Evolutionary conservation across 1,140 invertebrate genomes (phyloP), one percentile per base, ranked within the genome.

Genomic region (Bombus polaris): DNA sequence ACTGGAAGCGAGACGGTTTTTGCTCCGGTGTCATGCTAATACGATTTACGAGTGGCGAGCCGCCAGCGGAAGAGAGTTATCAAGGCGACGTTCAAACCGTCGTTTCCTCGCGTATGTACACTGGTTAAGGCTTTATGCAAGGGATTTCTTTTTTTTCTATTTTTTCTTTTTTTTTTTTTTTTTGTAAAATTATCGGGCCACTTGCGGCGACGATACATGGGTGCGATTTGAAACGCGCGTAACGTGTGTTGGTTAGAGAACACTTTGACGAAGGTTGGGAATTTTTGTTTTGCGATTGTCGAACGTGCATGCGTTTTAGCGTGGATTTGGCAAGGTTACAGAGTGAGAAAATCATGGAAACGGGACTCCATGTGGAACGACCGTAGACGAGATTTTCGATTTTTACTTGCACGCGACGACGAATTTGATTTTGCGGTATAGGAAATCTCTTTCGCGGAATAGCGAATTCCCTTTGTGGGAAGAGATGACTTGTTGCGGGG

Each of bases 41-140:
- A 85, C 84, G 84, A 85, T 85, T 85, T 85, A 85, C 71, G 84
- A 75, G 71, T 66, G 35, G 39, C 74, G 35, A 15, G 65, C 2
- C n/a, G 75, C 47, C 15, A 22, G 47, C 66, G 84, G 79, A 74
- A 85, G 37, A 85, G 53, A 81, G 78, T 81, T 81, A 75, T 85
- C 84, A 81, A 57, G 42, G 22, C 71, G 37, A 42, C 83, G 44
- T 85, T 37, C 74, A 73, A 80, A 81, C 78, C 42, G 81, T 70
- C 59, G 9, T 66, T 83, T 35, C 35, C n/a, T 44, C 39, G 68
- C 5, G 10, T 0, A 12, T 12, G 35, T 25, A 53, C 47, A 8
- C 18, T 4, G 68, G 12, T n/a, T 8, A 28, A 44, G 42, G 18
- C 13, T 42, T n/a, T 10, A 32, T 44, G 18, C 71, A 42, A 3